Base-by-base conservation (phyloP, 2,888 invertebrate genomes). In the Sesia bembeciformis region DNA sequence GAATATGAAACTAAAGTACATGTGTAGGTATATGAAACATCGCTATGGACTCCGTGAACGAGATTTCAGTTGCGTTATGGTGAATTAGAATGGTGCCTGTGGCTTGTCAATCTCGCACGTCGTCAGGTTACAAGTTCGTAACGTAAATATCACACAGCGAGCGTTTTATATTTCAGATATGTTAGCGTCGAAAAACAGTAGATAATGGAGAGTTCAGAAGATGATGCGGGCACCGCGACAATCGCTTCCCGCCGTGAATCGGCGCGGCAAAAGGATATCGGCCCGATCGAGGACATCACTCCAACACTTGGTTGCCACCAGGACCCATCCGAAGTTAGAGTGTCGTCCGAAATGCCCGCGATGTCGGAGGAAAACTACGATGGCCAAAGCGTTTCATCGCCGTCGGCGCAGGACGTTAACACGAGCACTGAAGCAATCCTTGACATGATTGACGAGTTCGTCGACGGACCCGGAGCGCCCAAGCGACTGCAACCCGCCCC, bases 171-270 rank as follows among this genome's bases (percentile, higher is more conserved):
- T 89, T 90, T 86, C 84, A 89, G 89, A 84, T 88, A 87, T 88
- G 88, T 77, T 83, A 82, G 86, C 80, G 78, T 82, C 77, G 82
- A 79, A 80, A 82, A 86, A 85, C 71, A 84, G 86, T 87, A 90
- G 90, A 90, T 90, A 90, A 90, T 90, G 90, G 90, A 90, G 86
- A 83, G 87, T 77, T 82, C 85, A 70, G 90, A 90, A 83, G 90
- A 90, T 75, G 90, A 90, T 90, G 88, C 89, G 86, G 90, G 90
- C 75, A 76, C 83, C 82, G 84, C 87, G 79, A 81, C 83, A 76
- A 84, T 75, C 79, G 85, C 87, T 84, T 86, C 88, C 88, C 83
- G 87, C 85, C 84, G 84, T 74, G 77, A 76, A 80, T 78, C 87
- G 89, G 87, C 90, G 90, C 90, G 90, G 90, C 90, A 90, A 90